Evolutionary conservation across 2,113 vertebrate species (phyloP).

Genomic region (Nicator chloris): DNA sequence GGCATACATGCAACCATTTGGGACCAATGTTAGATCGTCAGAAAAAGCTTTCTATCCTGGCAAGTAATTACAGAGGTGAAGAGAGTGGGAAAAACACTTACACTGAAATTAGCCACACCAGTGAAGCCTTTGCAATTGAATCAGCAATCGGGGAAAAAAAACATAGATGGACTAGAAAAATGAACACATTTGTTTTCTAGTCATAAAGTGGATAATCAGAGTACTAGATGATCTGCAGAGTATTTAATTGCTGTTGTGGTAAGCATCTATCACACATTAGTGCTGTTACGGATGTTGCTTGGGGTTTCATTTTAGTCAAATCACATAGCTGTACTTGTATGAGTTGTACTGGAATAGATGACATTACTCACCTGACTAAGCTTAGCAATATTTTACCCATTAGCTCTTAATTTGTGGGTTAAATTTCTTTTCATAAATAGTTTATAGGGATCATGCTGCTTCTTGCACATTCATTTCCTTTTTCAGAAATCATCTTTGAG

Average conservation of each 20-base stretch:
- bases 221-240: neutral
- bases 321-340: neutral
- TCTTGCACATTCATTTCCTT: conserved; percentile 43
- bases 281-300: neutral
- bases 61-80: neutral
- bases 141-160: neutral
- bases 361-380: conserved; percentile 29
- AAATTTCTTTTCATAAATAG: conserved; percentile 55
- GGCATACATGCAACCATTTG: neutral
- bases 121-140: neutral
- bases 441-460: conserved; percentile 19
- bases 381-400: conserved; percentile 43
- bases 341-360: conserved; percentile 6
- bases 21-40: neutral
- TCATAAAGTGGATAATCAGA: conserved; percentile 8
- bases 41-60: neutral
- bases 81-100: neutral
- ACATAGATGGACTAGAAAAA: neutral
- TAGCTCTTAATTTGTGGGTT: conserved; percentile 50
- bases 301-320: conserved; percentile 10
- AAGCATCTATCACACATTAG: conserved; percentile 8
- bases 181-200: neutral
- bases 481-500: conserved; percentile 17
- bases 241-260: conserved; percentile 33
- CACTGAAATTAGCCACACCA: neutral